Percentiles rank a stretch among this genome's conserved stretches.
Evolutionary conservation across 1,140 invertebrate species (phyloP).

Genomic region (Antheraea mylitta): DNA sequence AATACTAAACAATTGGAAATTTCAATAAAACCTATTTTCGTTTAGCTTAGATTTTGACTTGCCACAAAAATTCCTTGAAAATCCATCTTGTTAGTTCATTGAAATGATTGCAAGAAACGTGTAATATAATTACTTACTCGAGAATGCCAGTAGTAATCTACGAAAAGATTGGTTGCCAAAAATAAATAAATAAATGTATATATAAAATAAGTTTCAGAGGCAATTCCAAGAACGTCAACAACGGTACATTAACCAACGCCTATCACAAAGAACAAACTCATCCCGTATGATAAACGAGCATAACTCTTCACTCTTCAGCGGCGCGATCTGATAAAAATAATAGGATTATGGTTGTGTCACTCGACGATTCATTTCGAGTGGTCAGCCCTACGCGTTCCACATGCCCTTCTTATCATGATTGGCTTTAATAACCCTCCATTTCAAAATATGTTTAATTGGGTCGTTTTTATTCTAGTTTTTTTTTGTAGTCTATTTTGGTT

Average conservation of each 20-base stretch:
- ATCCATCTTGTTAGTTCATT: no score
- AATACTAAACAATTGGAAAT: no score
- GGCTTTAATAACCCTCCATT: neutral
- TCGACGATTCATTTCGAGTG: neutral
- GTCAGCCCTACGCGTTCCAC: neutral
- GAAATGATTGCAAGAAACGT: no score
- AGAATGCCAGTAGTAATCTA: no score
- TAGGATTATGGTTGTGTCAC: neutral
- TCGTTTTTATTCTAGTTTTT: neutral
- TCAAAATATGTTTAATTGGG: neutral
- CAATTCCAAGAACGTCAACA: constrained; percentile 5
- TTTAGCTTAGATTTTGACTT: no score
- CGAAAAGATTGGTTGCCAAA: no score
- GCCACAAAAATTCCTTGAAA: no score
- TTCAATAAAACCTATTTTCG: no score
- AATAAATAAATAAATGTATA: no score
- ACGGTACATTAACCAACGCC: constrained; percentile 1
- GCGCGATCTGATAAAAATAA: neutral
- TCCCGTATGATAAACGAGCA: neutral
- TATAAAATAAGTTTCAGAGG: neutral
- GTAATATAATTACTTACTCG: no score
- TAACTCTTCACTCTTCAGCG: neutral
- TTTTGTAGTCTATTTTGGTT: no score
- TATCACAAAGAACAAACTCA: neutral
- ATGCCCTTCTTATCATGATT: neutral